phyloP scores from a whole-genome alignment of 1,140 invertebrate genomes.

The Battus philenor region DNA sequence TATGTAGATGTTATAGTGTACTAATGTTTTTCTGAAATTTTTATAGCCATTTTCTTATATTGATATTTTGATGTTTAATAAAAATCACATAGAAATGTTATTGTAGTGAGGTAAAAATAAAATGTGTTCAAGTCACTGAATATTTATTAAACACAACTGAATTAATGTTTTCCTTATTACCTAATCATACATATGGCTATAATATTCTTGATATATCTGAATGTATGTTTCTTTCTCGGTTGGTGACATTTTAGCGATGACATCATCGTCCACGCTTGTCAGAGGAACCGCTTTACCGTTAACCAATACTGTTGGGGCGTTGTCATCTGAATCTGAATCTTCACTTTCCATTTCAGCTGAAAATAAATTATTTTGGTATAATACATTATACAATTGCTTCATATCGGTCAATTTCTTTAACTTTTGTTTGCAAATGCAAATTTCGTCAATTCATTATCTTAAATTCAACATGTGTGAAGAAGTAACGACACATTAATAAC shows the following conservation, averaged over 20 bases:
- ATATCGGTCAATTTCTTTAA: too few relatives aligned
- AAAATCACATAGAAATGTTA: neutral
- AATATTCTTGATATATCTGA: slow-evolving; percentile 94
- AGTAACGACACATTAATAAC: too few relatives aligned
- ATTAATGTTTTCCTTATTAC: slow-evolving; percentile 1
- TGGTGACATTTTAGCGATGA: slow-evolving; percentile 94
- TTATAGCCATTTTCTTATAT: too few relatives aligned
- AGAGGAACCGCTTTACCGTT: slow-evolving; percentile 87
- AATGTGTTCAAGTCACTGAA: neutral
- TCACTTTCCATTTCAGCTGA: slow-evolving; percentile 84
- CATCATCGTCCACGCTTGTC: slow-evolving; percentile 81
- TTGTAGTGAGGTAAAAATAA: neutral
- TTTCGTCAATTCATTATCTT: too few relatives aligned
- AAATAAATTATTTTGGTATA: too few relatives aligned
- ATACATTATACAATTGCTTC: too few relatives aligned
- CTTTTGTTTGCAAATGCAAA: too few relatives aligned
- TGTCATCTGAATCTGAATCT: slow-evolving; percentile 91
- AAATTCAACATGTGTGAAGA: too few relatives aligned
- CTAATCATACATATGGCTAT: slow-evolving; percentile 86
- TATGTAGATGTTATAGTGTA: too few relatives aligned
- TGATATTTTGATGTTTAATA: neutral
- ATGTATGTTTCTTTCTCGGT: slow-evolving; percentile 96
- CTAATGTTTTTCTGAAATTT: too few relatives aligned
- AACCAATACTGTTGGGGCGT: slow-evolving; percentile 88
- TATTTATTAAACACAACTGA: slow-evolving; percentile 5